Evolutionary conservation across 2,888 invertebrate species (phyloP).

Genomic region (Drosophila fulvimacula): DNA sequence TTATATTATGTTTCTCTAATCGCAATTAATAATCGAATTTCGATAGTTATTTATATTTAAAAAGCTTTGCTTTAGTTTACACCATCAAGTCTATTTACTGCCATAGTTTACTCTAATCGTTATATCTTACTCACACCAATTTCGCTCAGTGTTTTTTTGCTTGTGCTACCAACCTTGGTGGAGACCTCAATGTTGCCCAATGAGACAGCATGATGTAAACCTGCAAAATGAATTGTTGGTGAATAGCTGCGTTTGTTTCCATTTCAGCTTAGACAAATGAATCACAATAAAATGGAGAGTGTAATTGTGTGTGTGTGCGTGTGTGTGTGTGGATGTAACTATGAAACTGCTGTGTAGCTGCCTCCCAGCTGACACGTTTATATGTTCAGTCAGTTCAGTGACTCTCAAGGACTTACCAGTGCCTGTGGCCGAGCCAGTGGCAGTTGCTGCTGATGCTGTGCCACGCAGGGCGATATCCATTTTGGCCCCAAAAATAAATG

Average conservation of each 20-base stretch:
- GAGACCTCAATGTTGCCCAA: constrained; percentile 84
- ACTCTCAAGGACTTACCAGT: constrained; percentile 73
- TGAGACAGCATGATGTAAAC: constrained; percentile 85
- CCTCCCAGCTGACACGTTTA: constrained; percentile 28
- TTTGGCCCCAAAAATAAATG: constrained; percentile 69
- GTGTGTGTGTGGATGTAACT: constrained; percentile 26
- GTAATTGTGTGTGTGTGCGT: constrained; percentile 12
- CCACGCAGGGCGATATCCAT: constrained; percentile 77
- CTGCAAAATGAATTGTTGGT: constrained; percentile 74
- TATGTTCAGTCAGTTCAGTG: constrained; percentile 49
- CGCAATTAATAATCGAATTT: too few species aligned
- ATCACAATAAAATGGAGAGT: constrained; percentile 33
- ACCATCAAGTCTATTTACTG: neutral
- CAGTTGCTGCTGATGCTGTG: constrained; percentile 49
- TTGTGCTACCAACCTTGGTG: constrained; percentile 79
- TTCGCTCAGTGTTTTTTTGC: constrained; percentile 4
- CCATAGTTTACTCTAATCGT: neutral
- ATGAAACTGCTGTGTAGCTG: constrained; percentile 18
- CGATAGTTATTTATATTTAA: neutral
- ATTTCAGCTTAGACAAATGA: constrained; percentile 45
- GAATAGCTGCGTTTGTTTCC: constrained; percentile 34
- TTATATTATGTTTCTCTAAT: neutral
- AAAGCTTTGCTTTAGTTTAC: neutral
- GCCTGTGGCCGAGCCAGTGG: constrained; percentile 49
- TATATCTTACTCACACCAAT: neutral